Evolutionary conservation across 2,113 vertebrate species (phyloP).

Genomic region (Theristicus caerulescens): DNA sequence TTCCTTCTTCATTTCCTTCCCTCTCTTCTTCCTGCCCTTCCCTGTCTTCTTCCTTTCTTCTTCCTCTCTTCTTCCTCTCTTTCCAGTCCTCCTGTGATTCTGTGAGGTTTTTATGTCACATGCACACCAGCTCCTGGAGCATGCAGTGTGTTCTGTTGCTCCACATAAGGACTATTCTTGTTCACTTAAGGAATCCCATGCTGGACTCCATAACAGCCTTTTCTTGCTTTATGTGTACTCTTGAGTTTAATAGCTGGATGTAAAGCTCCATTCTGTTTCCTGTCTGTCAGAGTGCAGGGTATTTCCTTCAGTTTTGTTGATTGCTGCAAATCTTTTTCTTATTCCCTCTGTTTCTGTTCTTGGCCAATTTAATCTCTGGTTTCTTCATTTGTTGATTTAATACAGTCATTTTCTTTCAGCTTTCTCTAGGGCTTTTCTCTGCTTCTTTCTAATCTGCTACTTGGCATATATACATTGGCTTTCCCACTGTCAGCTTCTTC

Average conservation of each 20-base stretch:
- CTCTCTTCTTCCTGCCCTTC: background rate
- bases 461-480: background rate
- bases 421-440: background rate
- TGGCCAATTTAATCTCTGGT: background rate
- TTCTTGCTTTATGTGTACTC: background rate
- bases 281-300: background rate
- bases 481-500: background rate
- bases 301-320: background rate
- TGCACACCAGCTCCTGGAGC: background rate
- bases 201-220: background rate
- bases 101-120: background rate
- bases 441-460: background rate
- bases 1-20: background rate
- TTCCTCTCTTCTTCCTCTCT: background rate
- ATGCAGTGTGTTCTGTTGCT: background rate
- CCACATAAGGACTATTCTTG: background rate
- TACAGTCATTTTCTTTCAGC: background rate
- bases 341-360: background rate
- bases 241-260: background rate
- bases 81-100: background rate
- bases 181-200: background rate
- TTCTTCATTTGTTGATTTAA: background rate
- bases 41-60: background rate
- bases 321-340: background rate
- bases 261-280: background rate